A percentile compares a stretch with the other conserved stretches of the same genome.
Conservation (phyloP, 2,113 vertebrate species). For the Rattus rattus region DNA sequence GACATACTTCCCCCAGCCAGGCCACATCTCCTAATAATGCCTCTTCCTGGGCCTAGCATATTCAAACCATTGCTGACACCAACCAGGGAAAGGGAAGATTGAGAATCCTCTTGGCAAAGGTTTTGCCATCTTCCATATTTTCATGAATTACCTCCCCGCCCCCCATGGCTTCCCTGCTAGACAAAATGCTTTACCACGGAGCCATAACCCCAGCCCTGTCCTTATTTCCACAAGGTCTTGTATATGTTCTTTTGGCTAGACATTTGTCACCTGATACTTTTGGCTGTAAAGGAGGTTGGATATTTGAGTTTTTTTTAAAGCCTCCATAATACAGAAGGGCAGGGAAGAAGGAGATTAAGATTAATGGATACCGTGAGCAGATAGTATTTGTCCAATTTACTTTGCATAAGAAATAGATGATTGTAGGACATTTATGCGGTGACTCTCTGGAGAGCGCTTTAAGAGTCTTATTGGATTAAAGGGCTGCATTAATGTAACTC, state of each 20-base stretch:
- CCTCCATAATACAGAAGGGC: not conserved
- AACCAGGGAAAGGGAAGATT: not conserved
- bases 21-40: no score
- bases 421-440: not conserved
- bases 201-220: not conserved
- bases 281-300: constrained; percentile 7
- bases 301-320: not conserved
- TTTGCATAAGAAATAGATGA: constrained; percentile 32
- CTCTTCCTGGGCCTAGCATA: no score
- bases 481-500: not conserved
- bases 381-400: constrained; percentile 33
- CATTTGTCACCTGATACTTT: not conserved
- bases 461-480: constrained; percentile 16
- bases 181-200: not conserved
- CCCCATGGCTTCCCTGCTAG: not conserved
- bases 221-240: not conserved
- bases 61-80: not conserved
- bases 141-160: not conserved
- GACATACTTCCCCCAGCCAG: no score
- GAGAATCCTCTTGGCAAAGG: not conserved
- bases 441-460: constrained; percentile 49
- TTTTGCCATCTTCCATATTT: not conserved
- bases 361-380: not conserved
- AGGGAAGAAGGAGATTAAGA: constrained; percentile 26
- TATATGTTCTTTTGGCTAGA: not conserved